Conservation (phyloP, 1,140 invertebrate genomes). For the Hypothenemus hampei region DNA sequence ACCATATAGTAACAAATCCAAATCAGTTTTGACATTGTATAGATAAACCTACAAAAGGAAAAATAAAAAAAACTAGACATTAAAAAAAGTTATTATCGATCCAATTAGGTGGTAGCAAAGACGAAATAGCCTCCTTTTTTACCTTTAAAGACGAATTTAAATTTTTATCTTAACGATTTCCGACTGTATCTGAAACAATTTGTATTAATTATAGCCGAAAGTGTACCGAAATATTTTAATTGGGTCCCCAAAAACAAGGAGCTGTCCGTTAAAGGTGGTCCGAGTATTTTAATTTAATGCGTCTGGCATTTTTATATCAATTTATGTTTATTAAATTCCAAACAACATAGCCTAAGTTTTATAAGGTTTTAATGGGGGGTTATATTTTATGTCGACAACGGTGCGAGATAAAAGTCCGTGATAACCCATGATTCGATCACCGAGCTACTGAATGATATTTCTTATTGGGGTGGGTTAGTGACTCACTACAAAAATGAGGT, state of each 20-base stretch:
- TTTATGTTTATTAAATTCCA: constrained; percentile 28
- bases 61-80: not conserved
- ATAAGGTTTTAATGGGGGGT: constrained; percentile 20
- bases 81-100: constrained; percentile 5
- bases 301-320: constrained; percentile 25
- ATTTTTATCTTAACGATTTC: constrained; percentile 29
- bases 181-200: constrained; percentile 27
- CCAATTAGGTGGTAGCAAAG: constrained; percentile 18
- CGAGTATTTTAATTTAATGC: constrained; percentile 27
- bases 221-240: constrained; percentile 33
- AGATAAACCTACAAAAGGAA: not conserved
- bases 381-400: constrained; percentile 17
- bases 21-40: not conserved
- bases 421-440: no score
- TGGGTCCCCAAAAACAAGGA: constrained; percentile 26
- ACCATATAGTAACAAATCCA: not conserved
- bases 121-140: constrained; percentile 8
- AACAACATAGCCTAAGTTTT: constrained; percentile 26
- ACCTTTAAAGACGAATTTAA: constrained; percentile 12
- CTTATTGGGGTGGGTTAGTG: no score
- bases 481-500: no score
- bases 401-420: constrained; percentile 1
- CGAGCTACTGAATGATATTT: no score
- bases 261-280: constrained; percentile 24
- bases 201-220: constrained; percentile 30